Evolutionary conservation across 2,797 vertebrate species (phyloP), one percentile per base, ranked within the genome.

Genomic region (Enteromius afrohamiltoni): DNA sequence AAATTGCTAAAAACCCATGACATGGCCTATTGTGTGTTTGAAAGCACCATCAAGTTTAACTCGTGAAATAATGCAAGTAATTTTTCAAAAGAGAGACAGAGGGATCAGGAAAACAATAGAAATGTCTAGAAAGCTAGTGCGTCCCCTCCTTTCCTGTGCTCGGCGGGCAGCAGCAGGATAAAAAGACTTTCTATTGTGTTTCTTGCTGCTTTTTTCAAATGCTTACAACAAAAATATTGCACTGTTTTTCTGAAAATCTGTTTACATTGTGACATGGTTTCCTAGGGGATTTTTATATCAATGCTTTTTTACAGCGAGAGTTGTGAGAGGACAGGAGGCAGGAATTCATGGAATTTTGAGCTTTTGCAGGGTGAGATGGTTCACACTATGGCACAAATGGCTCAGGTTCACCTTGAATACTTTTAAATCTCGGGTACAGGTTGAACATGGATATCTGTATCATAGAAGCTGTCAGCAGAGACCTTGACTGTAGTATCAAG

Each of bases 121-220:
- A 81, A 62, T 74, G 58, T 58, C 65, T 65, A 60, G 34, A 83
- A 85, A 68, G 58, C 4, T 31, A n/a, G 17, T 29, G 68, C 14
- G 77, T 81, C 68, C 26, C 73, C 85, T 76, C 85, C 87, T 85
- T 87, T 89, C 88, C 86, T 85, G 80, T 79, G 69, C 71, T 80
- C 21, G 13, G 47, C 11, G 2, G 2, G 11, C 31, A 45, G 49
- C 79, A 55, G 62, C 37, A 13, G 74, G 77, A 85, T 81, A 68
- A 75, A 77, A 79, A 81, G 79, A 23, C 67, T 40, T 34, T 70
- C 85, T 82, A 78, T 83, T 83, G 82, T 86, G 26, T 84, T 78
- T 55, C 79, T 49, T 31, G 31, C 68, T 73, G 53, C 67, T 69
- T 40, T 82, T 85, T 77, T 83, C 49, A 53, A 68, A 74, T 23